These are phyloP conservation scores for Acropternis orthonyx DNA, from an alignment of 2,797 vertebrate genomes.

Conservation along the genomic window DNA sequence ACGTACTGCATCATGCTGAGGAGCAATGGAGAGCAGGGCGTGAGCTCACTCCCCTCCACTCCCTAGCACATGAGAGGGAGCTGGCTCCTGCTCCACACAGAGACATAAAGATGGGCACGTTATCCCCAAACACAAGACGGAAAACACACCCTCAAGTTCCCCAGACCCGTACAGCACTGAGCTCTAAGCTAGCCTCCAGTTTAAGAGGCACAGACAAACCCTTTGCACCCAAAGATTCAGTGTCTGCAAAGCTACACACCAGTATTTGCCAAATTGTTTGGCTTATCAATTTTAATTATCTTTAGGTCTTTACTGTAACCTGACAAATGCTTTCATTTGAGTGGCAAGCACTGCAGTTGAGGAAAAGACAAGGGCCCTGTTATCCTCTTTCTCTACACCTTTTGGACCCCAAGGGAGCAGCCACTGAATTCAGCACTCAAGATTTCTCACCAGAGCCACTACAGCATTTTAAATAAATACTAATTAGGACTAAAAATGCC, in stretches of 20 bases:
- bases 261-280: neutral
- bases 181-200: neutral
- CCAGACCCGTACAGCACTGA: fast-evolving
- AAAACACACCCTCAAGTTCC: neutral
- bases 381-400: neutral
- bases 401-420: neutral
- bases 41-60: neutral
- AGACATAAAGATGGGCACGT: neutral
- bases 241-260: neutral
- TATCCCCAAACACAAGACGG: neutral
- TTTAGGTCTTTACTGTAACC: neutral
- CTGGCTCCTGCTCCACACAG: neutral
- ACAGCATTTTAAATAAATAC: neutral
- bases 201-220: neutral
- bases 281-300: neutral
- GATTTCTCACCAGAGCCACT: neutral
- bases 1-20: neutral
- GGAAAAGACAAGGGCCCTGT: neutral
- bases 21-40: fast-evolving
- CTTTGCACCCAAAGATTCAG: neutral
- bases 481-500: neutral
- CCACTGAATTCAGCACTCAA: neutral
- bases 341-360: neutral
- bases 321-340: neutral
- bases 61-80: neutral